Evolutionary conservation across 2,797 vertebrate species (phyloP), one percentile per base, ranked within the genome.

Genomic region (Tenualosa thibaudeaui): DNA sequence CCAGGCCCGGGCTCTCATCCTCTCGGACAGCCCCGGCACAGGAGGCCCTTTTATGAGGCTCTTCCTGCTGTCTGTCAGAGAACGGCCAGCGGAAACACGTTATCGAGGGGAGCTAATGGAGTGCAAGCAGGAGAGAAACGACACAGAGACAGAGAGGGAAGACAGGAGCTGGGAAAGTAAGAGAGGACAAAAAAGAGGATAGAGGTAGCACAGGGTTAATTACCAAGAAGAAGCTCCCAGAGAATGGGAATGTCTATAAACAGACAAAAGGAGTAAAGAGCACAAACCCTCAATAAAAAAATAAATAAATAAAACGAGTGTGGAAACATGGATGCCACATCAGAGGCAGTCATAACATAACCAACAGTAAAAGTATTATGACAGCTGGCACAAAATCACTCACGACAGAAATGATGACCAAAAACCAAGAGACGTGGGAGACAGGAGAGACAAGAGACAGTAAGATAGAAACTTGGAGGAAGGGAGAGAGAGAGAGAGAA

Each of bases 101-200:
- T 89, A 86, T 90, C 89, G 89, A 62, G 58, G 58, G n/a, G 5
- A 90, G 93, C 90, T 92, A 92, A 93, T 89, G 92, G 71, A 78
- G 40, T 7, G 17, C 19, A 22, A 46, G 71, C 40, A 19, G 17
- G 71, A 46, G 15, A 43, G 71, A 78, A 78, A 78, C 7, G 71
- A 46, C 26, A 43, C 17, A 19, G 37, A 2, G 5, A 17, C 17
- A 19, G 26, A n/a, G 6, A 62, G 58, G 58, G 58, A 62, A 8
- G 6, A 24, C n/a, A 24, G 22, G 6, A 6, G 58, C 58, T 62
- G 58, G 58, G 58, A 62, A 62, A n/a, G 7, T 9, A 10, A 62
- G n/a, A 24, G 22, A 19, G 19, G 71, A 46, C 5, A 46, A 46
- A 78, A 43, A 46, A 46, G 37, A 71, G 65, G 65, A 15, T 3